These are phyloP conservation scores for roundworm (Caenorhabditis elegans) DNA, from an alignment of 1,140 invertebrate species.

Conservation along the genomic window WBcel235 BX284605.5:16042001-16042500, in stretches of 20 bases:
- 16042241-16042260: conserved; percentile 71
- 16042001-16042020: conserved; percentile 76
- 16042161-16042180: conserved; percentile 77
- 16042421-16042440: too few species aligned
- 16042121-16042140: conserved; percentile 65
- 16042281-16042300: conserved; percentile 69
- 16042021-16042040: conserved; percentile 80
- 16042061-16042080: conserved; percentile 72
- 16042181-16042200: conserved; percentile 73
- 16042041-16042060: conserved; percentile 78
- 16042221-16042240: conserved; percentile 69
- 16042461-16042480: too few species aligned
- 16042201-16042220: conserved; percentile 69
- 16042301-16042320: too few species aligned
- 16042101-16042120: conserved; percentile 67
- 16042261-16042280: conserved; percentile 84
- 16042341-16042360: too few species aligned
- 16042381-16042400: too few species aligned
- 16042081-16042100: conserved; percentile 59
- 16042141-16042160: conserved; percentile 65
- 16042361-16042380: too few species aligned
- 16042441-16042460: too few species aligned
- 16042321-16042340: too few species aligned
- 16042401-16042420: too few species aligned
- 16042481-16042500: too few species aligned